Evolutionary conservation across 2,888 invertebrate species (phyloP).

Genomic region (Athalia cordata): DNA sequence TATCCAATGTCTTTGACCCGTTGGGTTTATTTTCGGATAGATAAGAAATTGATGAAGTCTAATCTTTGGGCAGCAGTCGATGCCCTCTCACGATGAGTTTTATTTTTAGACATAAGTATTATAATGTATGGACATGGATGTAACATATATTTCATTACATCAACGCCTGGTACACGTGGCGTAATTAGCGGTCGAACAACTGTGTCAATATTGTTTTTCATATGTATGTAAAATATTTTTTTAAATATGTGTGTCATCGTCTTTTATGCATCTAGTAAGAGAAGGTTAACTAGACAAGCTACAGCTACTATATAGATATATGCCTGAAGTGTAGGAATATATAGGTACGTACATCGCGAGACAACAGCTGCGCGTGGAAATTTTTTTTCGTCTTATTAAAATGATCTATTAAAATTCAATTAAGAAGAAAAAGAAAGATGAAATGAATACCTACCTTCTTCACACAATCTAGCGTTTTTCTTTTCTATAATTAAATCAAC

Average conservation of each 20-base stretch:
- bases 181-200: conserved; percentile 39
- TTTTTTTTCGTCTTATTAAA: too few relatives aligned
- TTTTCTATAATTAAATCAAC: too few relatives aligned
- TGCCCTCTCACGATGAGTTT: neutral
- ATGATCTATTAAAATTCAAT: too few relatives aligned
- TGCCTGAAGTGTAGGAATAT: neutral
- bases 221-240: neutral
- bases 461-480: too few relatives aligned
- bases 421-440: too few relatives aligned
- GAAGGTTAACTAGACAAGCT: conserved; percentile 6
- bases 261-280: neutral
- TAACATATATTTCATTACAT: neutral
- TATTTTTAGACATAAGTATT: neutral
- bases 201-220: conserved; percentile 14
- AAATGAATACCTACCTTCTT: too few relatives aligned
- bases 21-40: conserved; percentile 19
- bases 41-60: conserved; percentile 33
- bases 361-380: too few relatives aligned
- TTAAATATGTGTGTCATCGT: conserved; percentile 14
- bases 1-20: conserved; percentile 12
- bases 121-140: neutral
- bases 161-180: neutral
- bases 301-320: neutral
- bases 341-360: too few relatives aligned
- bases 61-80: conserved; percentile 19